A percentile compares a stretch with the other conserved stretches of the same genome.
These are phyloP conservation scores for Clostera curtula DNA, from an alignment of 2,888 invertebrate genomes.

Conservation along the genomic window DNA sequence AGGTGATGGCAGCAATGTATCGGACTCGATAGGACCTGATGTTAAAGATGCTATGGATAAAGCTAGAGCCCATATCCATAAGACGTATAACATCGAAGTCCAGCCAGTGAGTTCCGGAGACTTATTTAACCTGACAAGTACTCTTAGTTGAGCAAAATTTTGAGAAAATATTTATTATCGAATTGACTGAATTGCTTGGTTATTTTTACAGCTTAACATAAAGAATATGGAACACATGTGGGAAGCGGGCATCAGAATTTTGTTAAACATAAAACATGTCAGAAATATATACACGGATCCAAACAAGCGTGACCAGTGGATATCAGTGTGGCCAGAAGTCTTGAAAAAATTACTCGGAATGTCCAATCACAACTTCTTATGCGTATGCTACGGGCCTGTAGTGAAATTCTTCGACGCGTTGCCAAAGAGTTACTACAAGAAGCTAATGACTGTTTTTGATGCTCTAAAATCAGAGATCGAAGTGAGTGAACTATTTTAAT, in stretches of 20 bases:
- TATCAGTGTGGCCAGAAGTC: conserved; percentile 77
- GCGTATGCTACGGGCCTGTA: conserved; percentile 77
- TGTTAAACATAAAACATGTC: conserved; percentile 77
- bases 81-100: conserved; percentile 69
- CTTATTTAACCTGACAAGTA: too few relatives aligned
- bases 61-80: conserved; percentile 70
- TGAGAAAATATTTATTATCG: too few relatives aligned
- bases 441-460: conserved; percentile 67
- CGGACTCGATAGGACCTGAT: conserved; percentile 74
- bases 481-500: conserved; percentile 34
- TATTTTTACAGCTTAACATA: conserved; percentile 70
- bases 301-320: conserved; percentile 76
- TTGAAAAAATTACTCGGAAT: conserved; percentile 77
- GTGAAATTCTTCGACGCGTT: conserved; percentile 76
- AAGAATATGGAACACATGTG: conserved; percentile 78
- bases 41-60: conserved; percentile 73
- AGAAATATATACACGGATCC: conserved; percentile 78
- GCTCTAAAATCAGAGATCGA: conserved; percentile 77
- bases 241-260: conserved; percentile 75
- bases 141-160: too few relatives aligned
- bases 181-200: too few relatives aligned
- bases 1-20: conserved; percentile 80
- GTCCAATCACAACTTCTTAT: conserved; percentile 80
- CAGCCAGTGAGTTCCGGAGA: conserved; percentile 61
- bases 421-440: conserved; percentile 71